Evolutionary conservation across 2,888 invertebrate genomes (phyloP).

Genomic region (Campoplex capitator): DNA sequence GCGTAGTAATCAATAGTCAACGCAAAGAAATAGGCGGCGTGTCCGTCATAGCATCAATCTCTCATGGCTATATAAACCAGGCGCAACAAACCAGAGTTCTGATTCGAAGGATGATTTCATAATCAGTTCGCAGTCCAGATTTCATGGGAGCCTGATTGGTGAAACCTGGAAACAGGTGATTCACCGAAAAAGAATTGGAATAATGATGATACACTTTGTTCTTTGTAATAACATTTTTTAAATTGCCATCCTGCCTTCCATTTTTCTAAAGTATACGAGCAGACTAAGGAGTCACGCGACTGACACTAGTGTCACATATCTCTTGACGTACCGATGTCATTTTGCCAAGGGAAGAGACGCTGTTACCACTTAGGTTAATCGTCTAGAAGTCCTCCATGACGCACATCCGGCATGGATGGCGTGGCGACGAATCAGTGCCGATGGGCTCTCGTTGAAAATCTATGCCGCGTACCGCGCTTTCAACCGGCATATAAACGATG

Average conservation of each 20-base stretch:
- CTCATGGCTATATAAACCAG: too few relatives aligned
- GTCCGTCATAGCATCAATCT: too few relatives aligned
- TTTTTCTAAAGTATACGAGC: not conserved
- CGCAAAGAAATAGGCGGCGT: too few relatives aligned
- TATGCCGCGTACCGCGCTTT: constrained; percentile 60
- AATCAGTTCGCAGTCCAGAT: not conserved
- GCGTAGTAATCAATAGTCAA: too few relatives aligned
- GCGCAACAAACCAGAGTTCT: not conserved
- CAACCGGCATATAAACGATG: constrained; percentile 68
- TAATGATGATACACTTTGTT: not conserved
- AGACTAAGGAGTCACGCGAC: constrained; percentile 48
- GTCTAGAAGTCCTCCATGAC: constrained; percentile 84
- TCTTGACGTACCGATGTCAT: constrained; percentile 35
- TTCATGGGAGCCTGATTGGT: not conserved
- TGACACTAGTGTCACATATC: constrained; percentile 30
- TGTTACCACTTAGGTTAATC: constrained; percentile 79
- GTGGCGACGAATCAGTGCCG: constrained; percentile 77
- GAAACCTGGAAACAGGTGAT: too few relatives aligned
- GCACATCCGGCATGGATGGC: constrained; percentile 79
- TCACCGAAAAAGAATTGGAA: too few relatives aligned
- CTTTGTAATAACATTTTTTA: not conserved
- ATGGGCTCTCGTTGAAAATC: constrained; percentile 77
- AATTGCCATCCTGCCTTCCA: not conserved
- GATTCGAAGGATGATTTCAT: not conserved
- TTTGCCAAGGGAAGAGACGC: constrained; percentile 29